Evolutionary conservation across 1,140 invertebrate genomes (phyloP).

Genomic region (Liolophura sinensis): DNA sequence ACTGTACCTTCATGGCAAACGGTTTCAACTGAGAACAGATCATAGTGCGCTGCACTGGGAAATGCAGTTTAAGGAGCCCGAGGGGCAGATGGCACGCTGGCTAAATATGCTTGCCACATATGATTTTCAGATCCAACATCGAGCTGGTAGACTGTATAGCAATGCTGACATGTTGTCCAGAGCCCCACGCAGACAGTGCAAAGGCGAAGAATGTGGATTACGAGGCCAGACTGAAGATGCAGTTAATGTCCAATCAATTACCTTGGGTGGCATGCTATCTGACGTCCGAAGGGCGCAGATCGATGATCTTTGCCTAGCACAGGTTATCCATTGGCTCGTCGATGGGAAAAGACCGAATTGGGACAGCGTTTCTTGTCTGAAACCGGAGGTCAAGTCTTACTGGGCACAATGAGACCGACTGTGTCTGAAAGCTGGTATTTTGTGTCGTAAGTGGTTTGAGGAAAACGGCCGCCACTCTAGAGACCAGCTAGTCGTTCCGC

Average conservation of each 20-base stretch:
- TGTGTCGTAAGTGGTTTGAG: too few relatives aligned
- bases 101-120: not conserved
- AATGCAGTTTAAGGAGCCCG: constrained; percentile 3
- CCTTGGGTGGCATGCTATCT: too few relatives aligned
- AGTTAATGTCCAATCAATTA: too few relatives aligned
- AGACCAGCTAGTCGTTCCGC: too few relatives aligned
- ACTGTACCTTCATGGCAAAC: constrained; percentile 23
- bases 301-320: not conserved
- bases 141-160: not conserved
- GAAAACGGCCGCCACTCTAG: too few relatives aligned
- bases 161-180: constrained; percentile 6
- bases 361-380: constrained; percentile 3
- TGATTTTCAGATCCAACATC: constrained; percentile 3
- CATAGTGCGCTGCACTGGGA: too few relatives aligned
- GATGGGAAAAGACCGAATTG: too few relatives aligned
- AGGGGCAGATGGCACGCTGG: constrained; percentile 11
- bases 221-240: too few relatives aligned
- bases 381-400: not conserved
- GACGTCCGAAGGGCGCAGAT: not conserved
- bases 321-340: not conserved
- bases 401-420: too few relatives aligned
- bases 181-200: not conserved
- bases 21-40: constrained; percentile 5
- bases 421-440: too few relatives aligned
- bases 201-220: too few relatives aligned